Percentiles rank a stretch among this genome's conserved stretches.
These are phyloP conservation scores for Neosilurus hyrtlii DNA, from an alignment of 2,797 vertebrate genomes.

Conservation along the genomic window DNA sequence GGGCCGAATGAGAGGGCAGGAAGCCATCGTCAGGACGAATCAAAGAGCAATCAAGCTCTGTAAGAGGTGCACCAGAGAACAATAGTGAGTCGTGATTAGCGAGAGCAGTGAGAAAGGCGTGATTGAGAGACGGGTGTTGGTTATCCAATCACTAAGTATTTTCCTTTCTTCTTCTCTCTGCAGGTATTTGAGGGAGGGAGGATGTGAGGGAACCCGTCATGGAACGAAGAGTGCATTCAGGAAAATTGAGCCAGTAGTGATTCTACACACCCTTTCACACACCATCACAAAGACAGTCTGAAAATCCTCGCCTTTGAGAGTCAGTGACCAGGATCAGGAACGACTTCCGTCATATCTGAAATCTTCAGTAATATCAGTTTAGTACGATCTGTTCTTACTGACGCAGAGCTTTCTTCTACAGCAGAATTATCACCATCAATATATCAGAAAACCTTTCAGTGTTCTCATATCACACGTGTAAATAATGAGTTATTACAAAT, in stretches of 20 bases:
- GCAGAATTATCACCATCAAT: not conserved
- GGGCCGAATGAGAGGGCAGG: not conserved
- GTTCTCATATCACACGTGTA: not conserved
- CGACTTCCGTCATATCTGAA: too few species aligned
- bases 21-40: slow-evolving; percentile 25
- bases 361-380: not conserved
- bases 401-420: not conserved
- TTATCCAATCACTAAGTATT: slow-evolving; percentile 55
- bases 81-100: slow-evolving; percentile 50
- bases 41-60: slow-evolving; percentile 51
- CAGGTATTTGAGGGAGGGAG: slow-evolving; percentile 37
- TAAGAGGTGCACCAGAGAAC: slow-evolving; percentile 32
- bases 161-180: slow-evolving; percentile 33
- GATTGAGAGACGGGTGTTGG: slow-evolving; percentile 50
- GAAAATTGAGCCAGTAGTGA: not conserved
- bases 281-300: not conserved
- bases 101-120: slow-evolving; percentile 24
- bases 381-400: not conserved
- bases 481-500: too few species aligned
- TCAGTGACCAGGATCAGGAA: too few species aligned
- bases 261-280: not conserved
- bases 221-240: not conserved
- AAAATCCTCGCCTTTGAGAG: not conserved
- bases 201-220: not conserved
- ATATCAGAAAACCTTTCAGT: not conserved